Base-by-base conservation (phyloP, 2,888 invertebrate species). In the Stramonita haemastoma region DNA sequence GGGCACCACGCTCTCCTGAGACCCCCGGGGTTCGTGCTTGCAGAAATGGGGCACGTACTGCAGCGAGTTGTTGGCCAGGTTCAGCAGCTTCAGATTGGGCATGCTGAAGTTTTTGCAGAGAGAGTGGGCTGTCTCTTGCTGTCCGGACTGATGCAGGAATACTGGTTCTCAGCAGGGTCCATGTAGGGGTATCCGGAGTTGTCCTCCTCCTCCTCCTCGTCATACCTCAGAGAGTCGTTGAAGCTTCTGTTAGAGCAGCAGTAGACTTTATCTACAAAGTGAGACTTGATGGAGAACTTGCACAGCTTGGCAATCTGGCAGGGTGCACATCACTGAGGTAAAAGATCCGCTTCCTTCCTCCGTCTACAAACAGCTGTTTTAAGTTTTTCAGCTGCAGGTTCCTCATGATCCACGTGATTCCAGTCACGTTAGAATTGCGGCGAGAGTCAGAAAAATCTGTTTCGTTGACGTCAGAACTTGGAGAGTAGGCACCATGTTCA, bases 1-100 rank as follows among this genome's bases (percentile, higher is more conserved):
- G 6, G 89, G 89, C 29, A 85, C 66, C 56, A 89, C 56, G 15
- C 70, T 84, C 84, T 1, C n/a, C 29, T 26, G 8, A 1, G 73
- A 1, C 46, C 73, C 60, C 46, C 8, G 2, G 46, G 46, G 46
- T 22, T 19, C 32, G 22, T 22, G 6, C 22, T 46, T 46, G 34
- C 89, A 89, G 66, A 89, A 89, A 19, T 29, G 5, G 1, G 89
- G 89, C n/a, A 89, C 29, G 32, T 46, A n/a, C 26, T 85, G 29
- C 56, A 85, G 26, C 26, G 36, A 34, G 85, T 89, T 89, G 85
- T 89, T 70, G 0, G 19, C 89, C 8, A 89, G 22, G 22, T 73
- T 70, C 70, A 89, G 84, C 13, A 89, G 46, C 29, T 46, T 70
- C n/a, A 89, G 66, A 22, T 70, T 89, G 0, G 46, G 36, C 32